phyloP scores from a whole-genome alignment of 2,113 vertebrate genomes.

The Nothocercus julius region DNA sequence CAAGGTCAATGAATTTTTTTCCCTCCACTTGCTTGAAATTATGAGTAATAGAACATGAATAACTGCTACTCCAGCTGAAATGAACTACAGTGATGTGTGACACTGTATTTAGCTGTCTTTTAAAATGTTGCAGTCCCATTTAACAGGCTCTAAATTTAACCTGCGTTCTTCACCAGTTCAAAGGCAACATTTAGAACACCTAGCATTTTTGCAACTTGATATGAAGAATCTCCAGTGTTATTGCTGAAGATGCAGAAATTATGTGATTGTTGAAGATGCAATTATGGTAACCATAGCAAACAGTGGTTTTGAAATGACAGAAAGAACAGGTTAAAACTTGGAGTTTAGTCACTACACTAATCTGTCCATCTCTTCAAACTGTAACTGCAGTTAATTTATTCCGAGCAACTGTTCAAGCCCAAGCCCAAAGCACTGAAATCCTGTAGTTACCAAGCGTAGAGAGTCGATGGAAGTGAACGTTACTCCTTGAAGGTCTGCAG shows the following conservation, averaged over 20 bases:
- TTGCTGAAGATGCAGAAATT: not conserved
- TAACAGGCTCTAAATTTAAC: conserved; percentile 17
- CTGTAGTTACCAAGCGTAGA: not conserved
- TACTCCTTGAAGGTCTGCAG: not conserved
- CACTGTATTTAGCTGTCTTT: conserved; percentile 48
- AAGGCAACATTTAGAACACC: not conserved
- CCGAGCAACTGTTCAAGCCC: not conserved
- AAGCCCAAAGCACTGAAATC: not conserved
- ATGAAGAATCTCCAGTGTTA: not conserved
- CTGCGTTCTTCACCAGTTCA: not conserved
- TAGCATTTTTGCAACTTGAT: not conserved
- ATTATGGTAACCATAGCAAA: not conserved
- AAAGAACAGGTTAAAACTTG: not conserved
- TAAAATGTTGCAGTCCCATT: conserved; percentile 26
- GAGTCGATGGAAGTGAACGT: not conserved
- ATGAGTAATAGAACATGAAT: conserved; percentile 56
- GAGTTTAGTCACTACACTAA: not conserved
- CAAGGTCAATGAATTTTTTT: conserved; percentile 74
- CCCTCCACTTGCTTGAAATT: conserved; percentile 50
- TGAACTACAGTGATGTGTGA: conserved; percentile 51
- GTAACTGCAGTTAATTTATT: not conserved
- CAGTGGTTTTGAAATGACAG: not conserved
- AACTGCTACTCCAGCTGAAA: conserved; percentile 30
- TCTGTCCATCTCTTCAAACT: not conserved
- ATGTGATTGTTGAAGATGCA: not conserved